Conservation (phyloP, 1,140 invertebrate species). For the Mycetomoellerius zeteki region DNA sequence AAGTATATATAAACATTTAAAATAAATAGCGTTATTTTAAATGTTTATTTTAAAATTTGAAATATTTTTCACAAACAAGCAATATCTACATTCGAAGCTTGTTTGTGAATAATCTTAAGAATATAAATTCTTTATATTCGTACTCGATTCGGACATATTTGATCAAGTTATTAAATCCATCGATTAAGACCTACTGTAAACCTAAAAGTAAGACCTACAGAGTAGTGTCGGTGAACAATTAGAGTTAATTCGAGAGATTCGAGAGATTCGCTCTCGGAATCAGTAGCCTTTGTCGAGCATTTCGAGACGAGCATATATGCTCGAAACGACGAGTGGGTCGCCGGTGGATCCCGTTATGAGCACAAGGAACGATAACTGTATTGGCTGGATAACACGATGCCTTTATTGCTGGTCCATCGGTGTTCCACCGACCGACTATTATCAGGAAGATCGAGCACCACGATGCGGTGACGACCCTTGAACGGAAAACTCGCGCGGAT, state of each 20-base stretch:
- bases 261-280: conserved; percentile 44
- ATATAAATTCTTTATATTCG: neutral
- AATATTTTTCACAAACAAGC: neutral
- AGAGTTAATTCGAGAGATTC: neutral
- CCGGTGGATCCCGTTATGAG: conserved; percentile 83
- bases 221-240: neutral
- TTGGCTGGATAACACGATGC: conserved; percentile 83
- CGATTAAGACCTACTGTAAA: neutral
- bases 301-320: conserved; percentile 58
- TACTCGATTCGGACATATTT: neutral
- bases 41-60: neutral
- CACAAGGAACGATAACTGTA: conserved; percentile 85
- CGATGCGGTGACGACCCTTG: neutral
- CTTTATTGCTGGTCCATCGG: conserved; percentile 68
- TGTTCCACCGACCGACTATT: conserved; percentile 59
- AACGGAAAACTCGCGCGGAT: neutral
- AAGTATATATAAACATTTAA: too few relatives aligned
- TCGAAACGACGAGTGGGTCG: conserved; percentile 82
- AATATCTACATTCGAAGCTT: neutral
- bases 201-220: too few relatives aligned
- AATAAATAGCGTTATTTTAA: neutral
- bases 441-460: conserved; percentile 54
- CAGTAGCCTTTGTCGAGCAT: conserved; percentile 68
- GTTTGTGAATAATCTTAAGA: neutral
- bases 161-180: neutral